These are phyloP conservation scores for Pasiphila rectangulata DNA, from an alignment of 2,888 invertebrate species.

Conservation along the genomic window DNA sequence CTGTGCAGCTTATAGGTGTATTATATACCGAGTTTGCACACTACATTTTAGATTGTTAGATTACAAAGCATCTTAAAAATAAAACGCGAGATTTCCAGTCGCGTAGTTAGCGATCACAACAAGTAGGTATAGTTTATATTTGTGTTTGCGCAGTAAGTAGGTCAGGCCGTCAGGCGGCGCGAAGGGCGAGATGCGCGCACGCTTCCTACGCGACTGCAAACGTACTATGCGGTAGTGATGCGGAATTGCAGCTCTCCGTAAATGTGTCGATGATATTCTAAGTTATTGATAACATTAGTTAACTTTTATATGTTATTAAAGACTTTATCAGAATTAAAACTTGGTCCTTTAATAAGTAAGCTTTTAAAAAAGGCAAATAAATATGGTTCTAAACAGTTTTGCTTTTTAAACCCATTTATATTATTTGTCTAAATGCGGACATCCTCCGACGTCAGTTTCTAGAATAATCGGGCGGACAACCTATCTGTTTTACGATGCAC, in stretches of 20 bases:
- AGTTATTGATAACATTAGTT: not conserved
- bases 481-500: slow-evolving; percentile 27
- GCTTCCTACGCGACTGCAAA: slow-evolving; percentile 54
- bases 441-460: slow-evolving; percentile 16
- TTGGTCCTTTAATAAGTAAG: not conserved
- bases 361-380: not conserved
- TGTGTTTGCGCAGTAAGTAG: slow-evolving; percentile 50
- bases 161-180: slow-evolving; percentile 57
- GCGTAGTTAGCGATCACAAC: slow-evolving; percentile 34
- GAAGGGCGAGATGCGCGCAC: slow-evolving; percentile 62
- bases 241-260: slow-evolving; percentile 27
- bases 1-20: too few relatives aligned
- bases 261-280: slow-evolving; percentile 24
- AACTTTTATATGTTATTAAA: not conserved
- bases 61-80: slow-evolving; percentile 10
- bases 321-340: too few relatives aligned
- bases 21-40: too few relatives aligned
- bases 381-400: slow-evolving; percentile 1
- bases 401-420: slow-evolving; percentile 14
- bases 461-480: slow-evolving; percentile 17
- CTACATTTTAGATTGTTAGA: not conserved
- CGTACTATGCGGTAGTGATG: slow-evolving; percentile 38
- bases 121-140: slow-evolving; percentile 41
- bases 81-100: slow-evolving; percentile 22
- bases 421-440: slow-evolving; percentile 15